Evolutionary conservation across 2,888 invertebrate genomes (phyloP), one percentile per base, ranked within the genome.

Genomic region (Drosophila pseudotakahashii): DNA sequence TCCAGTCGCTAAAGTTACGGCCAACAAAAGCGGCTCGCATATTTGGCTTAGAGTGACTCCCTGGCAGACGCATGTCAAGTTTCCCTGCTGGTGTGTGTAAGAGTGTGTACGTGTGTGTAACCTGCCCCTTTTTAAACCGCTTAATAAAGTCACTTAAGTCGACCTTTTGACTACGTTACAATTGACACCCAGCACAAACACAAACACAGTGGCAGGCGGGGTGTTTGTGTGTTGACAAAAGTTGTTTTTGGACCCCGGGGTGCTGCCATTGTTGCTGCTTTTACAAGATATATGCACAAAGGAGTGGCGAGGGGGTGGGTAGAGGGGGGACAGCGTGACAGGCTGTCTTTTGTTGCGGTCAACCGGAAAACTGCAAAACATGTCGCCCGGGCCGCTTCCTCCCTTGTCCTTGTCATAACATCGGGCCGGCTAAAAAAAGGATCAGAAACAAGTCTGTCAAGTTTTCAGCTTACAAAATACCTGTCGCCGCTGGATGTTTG

Each of bases 301-400:
- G 61, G 42, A 41, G n/a, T 9, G 19, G 26, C 2, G 9, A 14
- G 32, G 39, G 11, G 9, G 19, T 7, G 36, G 11, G 7, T 6
- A 7, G 16, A 13, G 7, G 39, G 34, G 23, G n/a, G 86, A 79
- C 85, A 80, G 82, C 83, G 88, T 90, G 89, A 89, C 90, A 90
- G 89, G 88, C 89, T 89, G 90, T 89, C 90, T 90, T 90, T 90
- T 90, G 90, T 90, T 90, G 90, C 90, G 90, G 90, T 90, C 90
- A 90, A 89, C 89, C 89, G 89, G 89, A 89, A 89, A 89, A 89
- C 89, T 86, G 89, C 84, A 83, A 89, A 89, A 89, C 89, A 89
- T 88, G 89, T 89, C 89, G 84, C 80, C 84, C 64, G 64, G 64
- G 77, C 71, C 60, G 64, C 70, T 73, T 32, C 68, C 52, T 76